A percentile compares a stretch with the other conserved stretches of the same genome.
These are phyloP conservation scores for Anableps anableps DNA, from an alignment of 2,797 vertebrate genomes.

Conservation along the genomic window DNA sequence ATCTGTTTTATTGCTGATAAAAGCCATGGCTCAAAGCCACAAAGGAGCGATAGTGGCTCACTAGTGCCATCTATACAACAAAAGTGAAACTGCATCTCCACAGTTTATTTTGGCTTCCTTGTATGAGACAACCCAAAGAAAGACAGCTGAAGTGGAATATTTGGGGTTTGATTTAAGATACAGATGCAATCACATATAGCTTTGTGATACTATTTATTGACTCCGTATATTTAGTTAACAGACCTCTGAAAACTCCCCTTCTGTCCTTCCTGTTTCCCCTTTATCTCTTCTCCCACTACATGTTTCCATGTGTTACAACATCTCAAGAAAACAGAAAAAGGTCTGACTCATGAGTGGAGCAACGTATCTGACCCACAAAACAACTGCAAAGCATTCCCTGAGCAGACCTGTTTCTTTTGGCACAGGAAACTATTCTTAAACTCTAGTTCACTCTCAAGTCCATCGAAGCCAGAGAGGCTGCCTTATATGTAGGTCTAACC, in stretches of 20 bases:
- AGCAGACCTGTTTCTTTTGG: slow-evolving; percentile 75
- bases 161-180: slow-evolving; percentile 59
- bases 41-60: slow-evolving; percentile 76
- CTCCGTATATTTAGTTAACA: slow-evolving; percentile 61
- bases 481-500: slow-evolving; percentile 58
- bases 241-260: slow-evolving; percentile 47
- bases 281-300: slow-evolving; percentile 50
- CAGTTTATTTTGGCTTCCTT: slow-evolving; percentile 38
- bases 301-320: slow-evolving; percentile 67
- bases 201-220: slow-evolving; percentile 69
- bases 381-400: slow-evolving; percentile 67
- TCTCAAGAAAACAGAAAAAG: slow-evolving; percentile 68
- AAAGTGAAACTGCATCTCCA: slow-evolving; percentile 50
- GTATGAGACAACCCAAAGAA: slow-evolving; percentile 6
- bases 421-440: slow-evolving; percentile 64
- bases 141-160: slow-evolving; percentile 53
- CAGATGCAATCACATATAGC: slow-evolving; percentile 61
- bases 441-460: slow-evolving; percentile 67
- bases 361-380: slow-evolving; percentile 69
- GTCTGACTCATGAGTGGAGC: slow-evolving; percentile 70
- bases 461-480: slow-evolving; percentile 38
- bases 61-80: slow-evolving; percentile 89
- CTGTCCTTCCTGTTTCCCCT: background rate
- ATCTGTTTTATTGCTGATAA: background rate
- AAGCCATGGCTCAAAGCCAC: background rate